These are phyloP conservation scores for Sycon ciliatum DNA, from an alignment of 37 sponge, comb jelly and placozoan species.

Conservation along the genomic window DNA sequence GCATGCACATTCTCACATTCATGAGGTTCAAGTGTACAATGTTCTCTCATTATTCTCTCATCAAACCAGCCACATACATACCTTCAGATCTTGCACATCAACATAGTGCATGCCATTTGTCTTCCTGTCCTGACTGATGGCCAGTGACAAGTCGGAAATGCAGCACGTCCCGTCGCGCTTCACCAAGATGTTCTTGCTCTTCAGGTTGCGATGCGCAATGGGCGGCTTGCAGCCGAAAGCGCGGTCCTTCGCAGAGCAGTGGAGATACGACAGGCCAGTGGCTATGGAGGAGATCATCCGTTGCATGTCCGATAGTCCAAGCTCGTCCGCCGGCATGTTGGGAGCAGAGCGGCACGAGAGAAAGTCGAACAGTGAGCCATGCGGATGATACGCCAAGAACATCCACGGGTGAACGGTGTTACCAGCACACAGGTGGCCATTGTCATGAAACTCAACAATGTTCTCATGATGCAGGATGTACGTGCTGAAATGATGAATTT, in stretches of 20 bases:
- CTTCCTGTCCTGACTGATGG: too few species aligned
- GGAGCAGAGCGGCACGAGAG: slow-evolving; percentile 24
- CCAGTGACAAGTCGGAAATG: slow-evolving; percentile 76
- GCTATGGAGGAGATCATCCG: slow-evolving; percentile 31
- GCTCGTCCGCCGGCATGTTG: slow-evolving; percentile 13
- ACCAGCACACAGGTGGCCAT: slow-evolving; percentile 50
- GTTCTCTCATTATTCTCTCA: too few species aligned
- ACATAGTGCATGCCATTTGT: too few species aligned
- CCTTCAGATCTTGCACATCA: too few species aligned
- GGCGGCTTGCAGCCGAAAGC: slow-evolving; percentile 56
- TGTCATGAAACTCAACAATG: slow-evolving; percentile 64
- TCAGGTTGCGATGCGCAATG: slow-evolving; percentile 82
- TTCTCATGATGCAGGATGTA: slow-evolving; percentile 65
- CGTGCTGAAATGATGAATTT: slow-evolving; percentile 59
- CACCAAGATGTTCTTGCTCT: slow-evolving; percentile 73
- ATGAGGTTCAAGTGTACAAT: too few species aligned
- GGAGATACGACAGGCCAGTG: slow-evolving; percentile 57
- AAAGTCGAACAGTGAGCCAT: slow-evolving; percentile 59
- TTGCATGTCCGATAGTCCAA: slow-evolving; percentile 34
- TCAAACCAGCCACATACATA: too few species aligned
- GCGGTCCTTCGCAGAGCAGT: slow-evolving; percentile 52
- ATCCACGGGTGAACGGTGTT: slow-evolving; percentile 64
- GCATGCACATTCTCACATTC: too few species aligned
- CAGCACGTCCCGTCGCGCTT: slow-evolving; percentile 59
- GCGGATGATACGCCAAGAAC: slow-evolving; percentile 57